Base-by-base conservation (phyloP, 2,113 vertebrate species). In the Oreotrochilus melanogaster region DNA sequence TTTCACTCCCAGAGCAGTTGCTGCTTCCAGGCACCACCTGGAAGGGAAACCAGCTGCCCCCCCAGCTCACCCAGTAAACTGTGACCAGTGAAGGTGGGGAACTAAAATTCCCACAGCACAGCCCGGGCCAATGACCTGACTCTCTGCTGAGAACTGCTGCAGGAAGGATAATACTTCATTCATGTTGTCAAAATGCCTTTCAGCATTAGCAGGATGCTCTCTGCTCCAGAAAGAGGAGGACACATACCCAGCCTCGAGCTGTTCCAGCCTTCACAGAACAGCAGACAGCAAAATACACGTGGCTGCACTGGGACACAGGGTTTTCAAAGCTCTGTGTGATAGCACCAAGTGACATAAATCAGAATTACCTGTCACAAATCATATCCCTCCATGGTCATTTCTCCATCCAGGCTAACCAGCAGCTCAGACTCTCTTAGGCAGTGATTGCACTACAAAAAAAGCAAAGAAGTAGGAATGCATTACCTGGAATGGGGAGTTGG, bases 321-420 rank as follows among this genome's bases (percentile, higher is more conserved):
- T 66, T 87, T 92, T 91, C 51, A 89, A 81, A 91, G 37, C 69
- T 51, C 54, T 54, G 14, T 45, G 31, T 45, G 74, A 70, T 70
- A 75, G 53, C 67, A 92, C 50, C 31, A 69, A 92, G 66, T 75
- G 86, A 42, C 78, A 76, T 79, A 83, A 83, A 94, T 88, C 92
- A 86, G 82, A 92, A 76, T 80, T 76, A 79, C 53, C 78, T 92
- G 71, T 94, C 92, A 92, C 88, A 90, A 51, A 14, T 14, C 17
- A 1, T 92, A 54, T 69, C 30, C 51, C 42, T 76, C 58, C 10
- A 1, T 1, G 5, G 64, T 78, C 17, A 7, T 33, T 81, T 82
- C 64, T 76, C 50, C 69, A 57, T n/a, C 45, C 37, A 2, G 0
- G 9, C 62, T 39, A 69, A 92, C 33, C 1, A 3, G 65, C 69